Evolutionary conservation across 2,888 invertebrate species (phyloP), one percentile per base, ranked within the genome.

Genomic region (Perithous albicinctus): DNA sequence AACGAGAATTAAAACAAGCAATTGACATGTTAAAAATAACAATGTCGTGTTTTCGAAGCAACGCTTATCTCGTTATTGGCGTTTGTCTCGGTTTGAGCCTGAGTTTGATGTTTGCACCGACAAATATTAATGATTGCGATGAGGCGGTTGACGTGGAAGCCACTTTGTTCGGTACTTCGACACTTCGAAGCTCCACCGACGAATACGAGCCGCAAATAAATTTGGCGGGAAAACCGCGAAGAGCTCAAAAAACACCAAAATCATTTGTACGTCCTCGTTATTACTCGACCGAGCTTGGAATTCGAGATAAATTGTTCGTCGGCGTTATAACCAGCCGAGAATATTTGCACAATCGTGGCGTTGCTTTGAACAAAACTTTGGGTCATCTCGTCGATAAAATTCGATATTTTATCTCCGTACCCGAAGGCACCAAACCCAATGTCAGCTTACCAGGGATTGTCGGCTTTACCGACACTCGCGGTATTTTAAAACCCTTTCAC

Each of bases 261-360:
- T 94, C 95, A 86, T 94, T 97, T 84, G 94, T 96, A 72, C 95
- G 99, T 1, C 98, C 99, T 0, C 94, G 99, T 23, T 99, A 98
- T 93, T 98, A 98, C 91, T 98, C 97, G 63, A 98, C 99, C 0
- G 99, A 99, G 92, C 94, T 99, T 74, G 99, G 98, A 18, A 98
- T 99, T 87, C 95, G 97, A 82, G 97, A 97, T 85, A 97, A 97
- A 89, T 92, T 99, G 12, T 97, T 99, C 89, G 95, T 98, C 38
- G 98, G 97, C 18, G 96, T 98, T 43, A 94, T 99, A 89, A 97
- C 97, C 18, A 95, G 96, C 1, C 95, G 96, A 88, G 95, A 95
- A 66, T 96, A 95, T 89, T 95, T 96, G 20, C 95, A 96, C 79
- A 95, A 94, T 43, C 94, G 96, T 85, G 97, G 97, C 0, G 94